These are phyloP conservation scores for Nannoperca australis DNA, from an alignment of 2,797 vertebrate species.

Conservation along the genomic window DNA sequence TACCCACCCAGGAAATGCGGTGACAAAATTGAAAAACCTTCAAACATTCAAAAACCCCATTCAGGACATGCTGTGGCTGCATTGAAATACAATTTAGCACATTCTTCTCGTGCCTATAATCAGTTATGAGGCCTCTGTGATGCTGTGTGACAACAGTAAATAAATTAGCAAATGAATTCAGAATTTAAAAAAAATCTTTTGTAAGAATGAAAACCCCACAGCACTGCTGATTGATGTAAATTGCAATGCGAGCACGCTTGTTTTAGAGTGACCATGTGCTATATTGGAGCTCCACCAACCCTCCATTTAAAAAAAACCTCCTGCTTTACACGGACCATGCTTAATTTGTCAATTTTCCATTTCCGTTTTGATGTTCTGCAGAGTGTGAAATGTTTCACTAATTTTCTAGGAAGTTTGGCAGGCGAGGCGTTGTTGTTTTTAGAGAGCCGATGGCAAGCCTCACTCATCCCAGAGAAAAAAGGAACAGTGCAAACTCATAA, in stretches of 20 bases:
- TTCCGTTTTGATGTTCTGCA: constrained; percentile 82
- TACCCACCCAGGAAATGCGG: constrained; percentile 61
- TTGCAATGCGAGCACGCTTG: constrained; percentile 18
- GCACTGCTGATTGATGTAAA: constrained; percentile 47
- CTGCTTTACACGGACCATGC: constrained; percentile 36
- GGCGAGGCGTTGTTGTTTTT: constrained; percentile 80
- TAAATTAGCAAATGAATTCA: constrained; percentile 63
- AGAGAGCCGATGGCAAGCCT: constrained; percentile 79
- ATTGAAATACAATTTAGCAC: constrained; percentile 65
- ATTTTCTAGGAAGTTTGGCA: constrained; percentile 85
- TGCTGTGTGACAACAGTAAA: constrained; percentile 50
- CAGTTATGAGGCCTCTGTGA: constrained; percentile 46
- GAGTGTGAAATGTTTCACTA: constrained; percentile 84
- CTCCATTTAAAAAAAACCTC: constrained; percentile 23
- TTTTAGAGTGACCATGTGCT: constrained; percentile 65
- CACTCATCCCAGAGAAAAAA: constrained; percentile 72
- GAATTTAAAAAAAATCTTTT: constrained; percentile 16
- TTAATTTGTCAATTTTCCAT: constrained; percentile 82
- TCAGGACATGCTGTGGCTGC: constrained; percentile 53
- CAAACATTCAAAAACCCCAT: constrained; percentile 38
- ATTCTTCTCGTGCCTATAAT: constrained; percentile 58
- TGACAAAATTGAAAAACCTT: constrained; percentile 66
- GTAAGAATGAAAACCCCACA: constrained; percentile 41
- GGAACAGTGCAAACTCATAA: constrained; percentile 75
- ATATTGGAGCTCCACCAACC: constrained; percentile 53